A percentile compares a stretch with the other conserved stretches of the same genome.
Evolutionary conservation across 2,888 invertebrate species (phyloP).

Genomic region (Uloborus plumipes): DNA sequence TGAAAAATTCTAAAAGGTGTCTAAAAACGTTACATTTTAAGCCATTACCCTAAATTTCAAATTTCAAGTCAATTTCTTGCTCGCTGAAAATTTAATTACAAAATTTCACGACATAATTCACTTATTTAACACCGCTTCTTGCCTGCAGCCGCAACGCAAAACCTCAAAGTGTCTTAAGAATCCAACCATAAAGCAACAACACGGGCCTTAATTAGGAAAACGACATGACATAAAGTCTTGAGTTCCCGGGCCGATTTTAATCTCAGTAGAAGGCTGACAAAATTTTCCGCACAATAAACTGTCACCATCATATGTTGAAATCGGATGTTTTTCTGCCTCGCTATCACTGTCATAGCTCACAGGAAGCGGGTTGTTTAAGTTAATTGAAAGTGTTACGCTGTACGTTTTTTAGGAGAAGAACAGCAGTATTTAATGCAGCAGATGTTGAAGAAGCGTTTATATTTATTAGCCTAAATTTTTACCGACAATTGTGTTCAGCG

Average conservation of each 20-base stretch:
- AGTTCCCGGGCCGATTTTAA: too few species aligned
- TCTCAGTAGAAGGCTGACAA: conserved; percentile 4
- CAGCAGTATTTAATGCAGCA: conserved; percentile 10
- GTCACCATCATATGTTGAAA: conserved; percentile 27
- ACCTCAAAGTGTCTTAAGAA: too few species aligned
- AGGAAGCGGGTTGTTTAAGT: conserved; percentile 35
- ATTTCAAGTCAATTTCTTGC: too few species aligned
- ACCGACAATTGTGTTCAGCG: conserved; percentile 5
- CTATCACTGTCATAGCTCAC: conserved; percentile 1
- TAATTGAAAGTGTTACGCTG: conserved; percentile 31
- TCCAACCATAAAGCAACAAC: too few species aligned
- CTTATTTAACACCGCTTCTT: too few species aligned
- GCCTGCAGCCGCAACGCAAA: too few species aligned
- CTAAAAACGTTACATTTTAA: too few species aligned
- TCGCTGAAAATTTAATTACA: too few species aligned
- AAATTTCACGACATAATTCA: too few species aligned
- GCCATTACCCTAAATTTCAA: too few species aligned
- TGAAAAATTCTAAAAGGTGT: too few species aligned
- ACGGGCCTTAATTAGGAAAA: conserved; percentile 31
- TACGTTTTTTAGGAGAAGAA: neutral
- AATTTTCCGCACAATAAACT: conserved; percentile 43
- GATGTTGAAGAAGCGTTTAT: conserved; percentile 17
- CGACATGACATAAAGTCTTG: conserved; percentile 1
- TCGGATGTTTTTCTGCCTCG: conserved; percentile 20
- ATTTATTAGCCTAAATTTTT: conserved; percentile 13